Evolutionary conservation across 2,888 invertebrate genomes (phyloP).

Genomic region (Dichetophora obliterata): DNA sequence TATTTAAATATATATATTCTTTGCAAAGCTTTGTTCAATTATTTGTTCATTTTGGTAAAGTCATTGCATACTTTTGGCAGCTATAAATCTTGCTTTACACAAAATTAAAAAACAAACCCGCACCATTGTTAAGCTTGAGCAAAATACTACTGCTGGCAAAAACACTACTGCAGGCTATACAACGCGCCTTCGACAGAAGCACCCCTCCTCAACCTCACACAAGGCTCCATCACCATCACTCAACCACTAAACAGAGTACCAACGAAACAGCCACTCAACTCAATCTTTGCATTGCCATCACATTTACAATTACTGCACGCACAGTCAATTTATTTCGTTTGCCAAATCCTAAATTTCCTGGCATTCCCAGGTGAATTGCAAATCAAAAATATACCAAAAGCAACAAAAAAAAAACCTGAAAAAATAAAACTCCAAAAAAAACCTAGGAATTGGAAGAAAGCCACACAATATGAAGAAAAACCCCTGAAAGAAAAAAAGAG

Average conservation of each 20-base stretch:
- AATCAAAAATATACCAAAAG: conserved; percentile 64
- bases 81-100: conserved; percentile 33
- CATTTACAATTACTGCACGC: conserved; percentile 68
- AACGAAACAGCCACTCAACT: conserved; percentile 6
- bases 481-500: conserved; percentile 10
- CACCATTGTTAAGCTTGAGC: not conserved
- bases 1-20: not conserved
- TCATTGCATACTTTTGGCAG: conserved; percentile 27
- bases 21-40: not conserved
- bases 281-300: conserved; percentile 30
- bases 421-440: not conserved
- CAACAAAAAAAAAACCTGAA: not conserved
- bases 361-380: conserved; percentile 67
- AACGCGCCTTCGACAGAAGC: not conserved
- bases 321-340: conserved; percentile 67
- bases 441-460: conserved; percentile 21
- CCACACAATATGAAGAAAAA: conserved; percentile 7
- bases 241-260: not conserved
- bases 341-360: conserved; percentile 40
- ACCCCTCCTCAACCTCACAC: not conserved
- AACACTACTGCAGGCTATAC: not conserved
- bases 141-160: not conserved
- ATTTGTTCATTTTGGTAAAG: not conserved
- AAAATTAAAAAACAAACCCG: conserved; percentile 12
- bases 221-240: not conserved